Base-by-base conservation (phyloP, 2,113 vertebrate genomes). In the Salvelinus sp. region DNA sequence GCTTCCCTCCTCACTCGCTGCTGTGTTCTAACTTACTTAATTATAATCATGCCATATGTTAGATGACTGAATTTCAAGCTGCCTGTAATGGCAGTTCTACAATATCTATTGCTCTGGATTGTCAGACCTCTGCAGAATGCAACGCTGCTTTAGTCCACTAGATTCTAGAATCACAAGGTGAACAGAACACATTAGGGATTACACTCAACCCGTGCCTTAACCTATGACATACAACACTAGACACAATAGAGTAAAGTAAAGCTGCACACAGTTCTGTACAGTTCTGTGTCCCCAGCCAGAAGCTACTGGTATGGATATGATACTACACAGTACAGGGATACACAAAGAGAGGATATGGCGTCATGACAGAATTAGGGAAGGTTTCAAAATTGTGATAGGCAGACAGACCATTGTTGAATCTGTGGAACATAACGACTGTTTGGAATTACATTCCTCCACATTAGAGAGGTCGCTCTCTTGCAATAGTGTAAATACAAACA, bases 141-240 rank as follows among this genome's bases (percentile, higher is more conserved):
- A 81, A 7, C 22, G 38, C 38, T 44, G 38, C 44, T 67, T 83
- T 57, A 62, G 9, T 22, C 58, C 13, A 72, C 65, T 47, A 80
- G 38, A 47, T 73, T 33, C 1, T 54, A 54, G 16, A 18, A 57
- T n/a, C 58, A 12, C 38, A 44, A 44, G 9, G 38, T 44, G 38
- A 44, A 44, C 38, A 44, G 38, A 44, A 44, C 9, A 44, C 38
- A 44, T 10, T 10, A 44, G 38, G 38, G 38, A 44, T 10, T 23
- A 28, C 70, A 81, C 77, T 77, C 83, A 76, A 64, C 67, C 76
- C 83, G 91, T 93, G 92, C 91, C 92, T 93, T 92, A 82, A 72
- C 58, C 77, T 73, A 76, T 79, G 84, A 79, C 82, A 79, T 81
- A 77, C 72, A 75, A 82, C 77, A 71, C n/a, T n/a, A 65, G 50